phyloP scores from a whole-genome alignment of 1,140 invertebrate species.

The Elysia chlorotica region DNA sequence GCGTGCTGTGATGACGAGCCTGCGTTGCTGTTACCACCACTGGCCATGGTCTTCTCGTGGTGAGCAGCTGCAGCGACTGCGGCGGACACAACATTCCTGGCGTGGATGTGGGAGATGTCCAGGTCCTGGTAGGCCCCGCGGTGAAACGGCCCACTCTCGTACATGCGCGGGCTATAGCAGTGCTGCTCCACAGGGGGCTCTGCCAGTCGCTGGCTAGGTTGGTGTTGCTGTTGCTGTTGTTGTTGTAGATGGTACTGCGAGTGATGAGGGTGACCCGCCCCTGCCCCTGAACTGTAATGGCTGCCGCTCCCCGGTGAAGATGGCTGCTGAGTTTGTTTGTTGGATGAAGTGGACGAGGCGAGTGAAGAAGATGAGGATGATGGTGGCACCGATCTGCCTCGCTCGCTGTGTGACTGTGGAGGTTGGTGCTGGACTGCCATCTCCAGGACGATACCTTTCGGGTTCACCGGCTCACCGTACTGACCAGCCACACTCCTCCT shows the following conservation, averaged over 20 bases:
- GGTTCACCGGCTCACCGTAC: background rate
- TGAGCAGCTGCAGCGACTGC: too few relatives aligned
- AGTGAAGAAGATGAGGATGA: background rate
- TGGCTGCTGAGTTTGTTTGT: background rate
- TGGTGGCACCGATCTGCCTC: slow-evolving; percentile 13
- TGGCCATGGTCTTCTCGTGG: too few relatives aligned
- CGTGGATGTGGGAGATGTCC: slow-evolving; percentile 11
- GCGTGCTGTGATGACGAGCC: background rate
- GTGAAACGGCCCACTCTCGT: slow-evolving; percentile 28
- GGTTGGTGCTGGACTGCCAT: slow-evolving; percentile 1
- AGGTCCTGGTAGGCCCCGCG: slow-evolving; percentile 6
- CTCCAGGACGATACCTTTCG: slow-evolving; percentile 5
- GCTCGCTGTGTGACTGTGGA: slow-evolving; percentile 11
- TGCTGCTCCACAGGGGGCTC: slow-evolving; percentile 16
- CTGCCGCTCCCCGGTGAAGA: background rate
- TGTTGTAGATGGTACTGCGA: too few relatives aligned
- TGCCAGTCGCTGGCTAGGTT: too few relatives aligned
- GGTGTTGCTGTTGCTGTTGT: too few relatives aligned
- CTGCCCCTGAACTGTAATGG: background rate
- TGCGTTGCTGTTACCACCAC: background rate
- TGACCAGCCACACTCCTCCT: too few relatives aligned
- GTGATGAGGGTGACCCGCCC: background rate
- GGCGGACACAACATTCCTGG: too few relatives aligned
- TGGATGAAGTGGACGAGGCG: background rate
- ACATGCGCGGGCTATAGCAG: slow-evolving; percentile 36